A percentile compares a stretch with the other conserved stretches of the same genome.
phyloP scores from a whole-genome alignment of 2,888 invertebrate genomes.

The Caenorhabditis plicata region DNA sequence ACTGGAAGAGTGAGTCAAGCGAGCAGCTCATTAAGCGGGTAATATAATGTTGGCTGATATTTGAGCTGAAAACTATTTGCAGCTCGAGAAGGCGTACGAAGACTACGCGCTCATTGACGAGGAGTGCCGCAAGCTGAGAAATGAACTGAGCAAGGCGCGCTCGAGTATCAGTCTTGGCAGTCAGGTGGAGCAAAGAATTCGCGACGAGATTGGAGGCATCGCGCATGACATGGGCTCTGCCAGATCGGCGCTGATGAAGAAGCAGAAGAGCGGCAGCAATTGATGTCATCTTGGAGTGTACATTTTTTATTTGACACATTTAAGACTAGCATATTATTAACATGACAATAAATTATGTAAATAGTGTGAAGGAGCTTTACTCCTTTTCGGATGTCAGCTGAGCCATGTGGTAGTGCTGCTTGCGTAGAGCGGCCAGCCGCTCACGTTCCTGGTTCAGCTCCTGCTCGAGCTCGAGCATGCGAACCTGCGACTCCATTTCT shows the following conservation, averaged over 20 bases:
- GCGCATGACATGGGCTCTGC: slow-evolving; percentile 25
- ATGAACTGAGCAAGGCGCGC: slow-evolving; percentile 13
- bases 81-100: slow-evolving; percentile 18
- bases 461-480: slow-evolving; percentile 85
- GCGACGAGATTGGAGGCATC: slow-evolving; percentile 24
- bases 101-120: slow-evolving; percentile 25
- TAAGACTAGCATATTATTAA: too few species aligned
- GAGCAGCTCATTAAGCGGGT: slow-evolving; percentile 16
- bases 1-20: slow-evolving; percentile 15
- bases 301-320: too few species aligned
- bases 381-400: too few species aligned
- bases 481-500: slow-evolving; percentile 96
- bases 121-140: slow-evolving; percentile 21
- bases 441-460: slow-evolving; percentile 85
- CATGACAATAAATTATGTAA: too few species aligned
- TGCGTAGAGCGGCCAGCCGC: slow-evolving; percentile 81
- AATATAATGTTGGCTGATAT: neutral
- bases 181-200: slow-evolving; percentile 24
- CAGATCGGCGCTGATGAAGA: too few species aligned
- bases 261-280: too few species aligned
- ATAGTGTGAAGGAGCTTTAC: too few species aligned
- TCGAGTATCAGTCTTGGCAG: slow-evolving; percentile 10
- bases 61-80: neutral
- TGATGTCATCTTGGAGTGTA: too few species aligned
- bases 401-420: slow-evolving; percentile 81